Base-by-base conservation (phyloP, 53 echinoderm and acorn worm genomes). In the Mesocentrotus franciscanus region DNA sequence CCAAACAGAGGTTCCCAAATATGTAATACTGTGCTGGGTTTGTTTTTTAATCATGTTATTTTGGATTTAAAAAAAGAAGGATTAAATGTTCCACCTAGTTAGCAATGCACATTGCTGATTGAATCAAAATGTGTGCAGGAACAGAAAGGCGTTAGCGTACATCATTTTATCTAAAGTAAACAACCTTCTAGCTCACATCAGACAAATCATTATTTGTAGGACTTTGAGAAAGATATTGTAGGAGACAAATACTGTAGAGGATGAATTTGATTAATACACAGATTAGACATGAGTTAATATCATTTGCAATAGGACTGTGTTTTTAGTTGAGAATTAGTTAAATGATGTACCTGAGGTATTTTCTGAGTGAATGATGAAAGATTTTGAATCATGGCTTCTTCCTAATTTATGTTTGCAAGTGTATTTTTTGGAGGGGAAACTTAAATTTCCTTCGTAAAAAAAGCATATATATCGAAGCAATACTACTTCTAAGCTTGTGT, bases 361-460 rank as follows among this genome's bases (percentile, higher is more conserved):
- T 81, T 42, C 22, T 36, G 42, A 81, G 15, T 76, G 30, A 76
- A 13, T 32, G 42, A 20, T 81, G 36, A 42, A 42, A 76, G 15
- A 87, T 27, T 87, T n/a, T 56, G 29, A 87, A 87, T 87, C 87
- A 57, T 87, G 57, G 87, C 87, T 87, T 87, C 87, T 87, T 87
- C 87, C 87, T 27, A 11, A 87, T 87, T 87, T 87, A 58, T 10
- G 87, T 87, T 87, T 87, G 87, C 87, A 87, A 58, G 10, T 75
- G 58, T 87, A 57, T 87, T 58, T 87, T 87, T 57, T 58, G 11
- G n/a, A n/a, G 14, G 13, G 32, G 27, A 87, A 87, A 57, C 27
- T n/a, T 58, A 12, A 87, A 87, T 87, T 87, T 87, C 84, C 84
- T 58, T 87, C 34, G 20, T 58, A n/a, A 57, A 85, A 57, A 87